Evolutionary conservation across 2,113 vertebrate genomes (phyloP).

Genomic region (Numenius arquata): DNA sequence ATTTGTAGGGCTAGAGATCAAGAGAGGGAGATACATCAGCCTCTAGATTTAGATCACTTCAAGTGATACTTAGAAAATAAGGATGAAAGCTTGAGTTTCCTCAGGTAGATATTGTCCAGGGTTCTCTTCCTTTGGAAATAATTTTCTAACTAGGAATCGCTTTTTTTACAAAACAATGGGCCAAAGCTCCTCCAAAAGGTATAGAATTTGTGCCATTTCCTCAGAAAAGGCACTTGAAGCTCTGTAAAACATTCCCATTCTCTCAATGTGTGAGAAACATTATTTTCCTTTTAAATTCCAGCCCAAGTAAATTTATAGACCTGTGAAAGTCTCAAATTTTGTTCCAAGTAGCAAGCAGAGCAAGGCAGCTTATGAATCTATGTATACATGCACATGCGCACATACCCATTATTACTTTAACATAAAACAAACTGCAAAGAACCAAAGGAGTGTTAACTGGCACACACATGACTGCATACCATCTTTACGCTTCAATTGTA

Average conservation of each 20-base stretch:
- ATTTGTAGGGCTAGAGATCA: not conserved
- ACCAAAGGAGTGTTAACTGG: not conserved
- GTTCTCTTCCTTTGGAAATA: not conserved
- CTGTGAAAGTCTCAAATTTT: not conserved
- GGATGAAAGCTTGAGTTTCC: not conserved
- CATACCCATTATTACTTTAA: accelerated
- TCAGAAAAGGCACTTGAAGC: not conserved
- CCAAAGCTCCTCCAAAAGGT: not conserved
- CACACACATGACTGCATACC: not conserved
- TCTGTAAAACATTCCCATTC: not conserved
- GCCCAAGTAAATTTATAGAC: not conserved
- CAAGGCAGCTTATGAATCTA: not conserved
- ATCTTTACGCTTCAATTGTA: not conserved
- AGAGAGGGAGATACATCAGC: not conserved
- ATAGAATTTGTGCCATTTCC: not conserved
- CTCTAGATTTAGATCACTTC: not conserved
- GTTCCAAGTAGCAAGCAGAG: not conserved
- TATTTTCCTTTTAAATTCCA: not conserved
- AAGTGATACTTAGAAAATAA: not conserved
- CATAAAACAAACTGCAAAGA: not conserved
- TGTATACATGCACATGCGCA: accelerated
- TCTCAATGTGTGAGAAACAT: not conserved
- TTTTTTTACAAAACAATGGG: accelerated
- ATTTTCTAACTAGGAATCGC: not conserved
- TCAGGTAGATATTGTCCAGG: accelerated